A percentile compares a stretch with the other conserved stretches of the same genome.
Evolutionary conservation across 2,113 vertebrate species (phyloP).

Genomic region (Elgaria multicarinata): DNA sequence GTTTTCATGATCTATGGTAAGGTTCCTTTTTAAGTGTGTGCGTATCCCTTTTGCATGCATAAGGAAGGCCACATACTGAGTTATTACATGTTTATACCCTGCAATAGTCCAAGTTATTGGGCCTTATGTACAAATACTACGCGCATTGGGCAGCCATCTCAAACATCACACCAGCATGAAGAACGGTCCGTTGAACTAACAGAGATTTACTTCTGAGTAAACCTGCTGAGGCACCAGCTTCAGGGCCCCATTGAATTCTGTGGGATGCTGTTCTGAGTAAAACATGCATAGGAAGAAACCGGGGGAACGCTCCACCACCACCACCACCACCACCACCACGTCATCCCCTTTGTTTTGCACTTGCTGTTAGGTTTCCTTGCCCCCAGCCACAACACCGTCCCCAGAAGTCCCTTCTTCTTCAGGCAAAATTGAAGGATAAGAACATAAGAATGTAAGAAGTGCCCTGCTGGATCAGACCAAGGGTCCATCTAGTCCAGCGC

Average conservation of each 20-base stretch:
- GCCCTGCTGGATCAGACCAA: no score
- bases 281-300: not conserved
- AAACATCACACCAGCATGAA: not conserved
- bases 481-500: no score
- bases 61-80: not conserved
- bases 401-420: no score
- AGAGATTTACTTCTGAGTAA: not conserved
- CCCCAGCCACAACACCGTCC: not conserved
- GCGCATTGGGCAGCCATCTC: no score
- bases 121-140: no score
- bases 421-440: no score
- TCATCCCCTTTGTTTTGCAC: not conserved
- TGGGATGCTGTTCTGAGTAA: not conserved
- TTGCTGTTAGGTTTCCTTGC: not conserved
- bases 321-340: no score
- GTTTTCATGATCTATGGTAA: not conserved
- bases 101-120: no score
- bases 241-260: not conserved
- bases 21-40: not conserved
- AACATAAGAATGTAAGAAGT: no score
- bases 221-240: not conserved
- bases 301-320: no score
- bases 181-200: not conserved
- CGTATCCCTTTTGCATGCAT: not conserved
- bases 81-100: no score